A percentile compares a stretch with the other conserved stretches of the same genome.
phyloP scores from a whole-genome alignment of 2,888 invertebrate species.

The Leptogaster cylindrica region DNA sequence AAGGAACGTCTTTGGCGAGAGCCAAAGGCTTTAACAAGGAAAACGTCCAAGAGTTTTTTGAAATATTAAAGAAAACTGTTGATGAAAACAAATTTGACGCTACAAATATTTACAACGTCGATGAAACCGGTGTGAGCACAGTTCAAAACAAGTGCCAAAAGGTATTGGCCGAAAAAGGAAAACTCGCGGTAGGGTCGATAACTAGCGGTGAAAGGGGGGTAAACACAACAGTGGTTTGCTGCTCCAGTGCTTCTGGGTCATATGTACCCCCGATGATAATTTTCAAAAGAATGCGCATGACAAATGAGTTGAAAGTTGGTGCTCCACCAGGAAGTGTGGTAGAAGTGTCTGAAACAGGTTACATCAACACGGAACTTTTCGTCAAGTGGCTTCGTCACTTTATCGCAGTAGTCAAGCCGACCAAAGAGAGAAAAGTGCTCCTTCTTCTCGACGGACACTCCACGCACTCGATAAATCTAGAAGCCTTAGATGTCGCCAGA shows the following conservation, averaged over 20 bases:
- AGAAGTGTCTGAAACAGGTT: too few relatives aligned
- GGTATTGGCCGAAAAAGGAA: not conserved
- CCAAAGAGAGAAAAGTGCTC: too few relatives aligned
- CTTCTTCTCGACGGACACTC: too few relatives aligned
- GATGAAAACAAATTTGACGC: not conserved
- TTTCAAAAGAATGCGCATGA: too few relatives aligned
- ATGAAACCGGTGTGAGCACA: not conserved
- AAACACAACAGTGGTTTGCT: not conserved
- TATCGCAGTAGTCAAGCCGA: too few relatives aligned
- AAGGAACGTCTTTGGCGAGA: too few relatives aligned
- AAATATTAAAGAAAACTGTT: not conserved
- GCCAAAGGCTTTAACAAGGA: not conserved
- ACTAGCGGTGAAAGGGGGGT: not conserved
- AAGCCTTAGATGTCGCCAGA: constrained; percentile 52
- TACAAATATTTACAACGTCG: not conserved
- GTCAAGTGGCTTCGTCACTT: too few relatives aligned
- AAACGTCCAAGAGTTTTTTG: not conserved
- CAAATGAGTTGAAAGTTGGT: not conserved
- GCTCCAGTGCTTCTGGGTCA: not conserved
- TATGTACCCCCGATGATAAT: not conserved
- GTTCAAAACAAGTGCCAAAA: not conserved
- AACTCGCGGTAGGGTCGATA: not conserved
- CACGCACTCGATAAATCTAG: constrained; percentile 48
- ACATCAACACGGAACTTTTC: too few relatives aligned
- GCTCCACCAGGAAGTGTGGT: not conserved